These are phyloP conservation scores for Protaetia brevitarsis DNA, from an alignment of 1,140 invertebrate genomes.

Conservation along the genomic window DNA sequence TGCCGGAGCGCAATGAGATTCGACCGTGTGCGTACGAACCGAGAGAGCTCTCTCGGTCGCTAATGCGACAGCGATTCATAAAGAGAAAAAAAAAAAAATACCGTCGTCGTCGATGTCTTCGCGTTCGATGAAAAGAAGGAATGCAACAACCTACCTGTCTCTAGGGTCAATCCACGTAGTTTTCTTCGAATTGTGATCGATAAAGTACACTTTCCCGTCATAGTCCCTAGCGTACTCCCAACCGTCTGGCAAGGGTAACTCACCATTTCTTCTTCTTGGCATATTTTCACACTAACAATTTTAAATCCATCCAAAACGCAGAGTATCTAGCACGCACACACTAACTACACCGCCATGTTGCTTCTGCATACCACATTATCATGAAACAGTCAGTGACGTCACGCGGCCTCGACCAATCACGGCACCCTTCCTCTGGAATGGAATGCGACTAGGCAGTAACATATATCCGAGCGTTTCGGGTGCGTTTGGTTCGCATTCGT, in stretches of 20 bases:
- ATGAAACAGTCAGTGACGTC: conserved; percentile 67
- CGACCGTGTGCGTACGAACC: not conserved
- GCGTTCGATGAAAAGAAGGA: conserved; percentile 13
- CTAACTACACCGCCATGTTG: conserved; percentile 72
- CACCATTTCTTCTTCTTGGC: conserved; percentile 85
- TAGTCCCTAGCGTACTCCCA: conserved; percentile 96
- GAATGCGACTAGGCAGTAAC: conserved; percentile 56
- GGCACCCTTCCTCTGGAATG: conserved; percentile 65
- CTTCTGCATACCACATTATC: conserved; percentile 73
- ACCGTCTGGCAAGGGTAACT: conserved; percentile 92
- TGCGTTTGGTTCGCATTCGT: conserved; percentile 6
- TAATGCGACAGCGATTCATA: not conserved
- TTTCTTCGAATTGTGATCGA: conserved; percentile 94
- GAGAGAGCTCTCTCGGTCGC: too few species aligned
- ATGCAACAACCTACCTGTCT: conserved; percentile 73
- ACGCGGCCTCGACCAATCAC: conserved; percentile 61
- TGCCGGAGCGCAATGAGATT: not conserved
- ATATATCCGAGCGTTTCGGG: conserved; percentile 13
- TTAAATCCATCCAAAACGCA: conserved; percentile 63
- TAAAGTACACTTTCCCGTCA: conserved; percentile 97
- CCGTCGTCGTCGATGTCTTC: not conserved
- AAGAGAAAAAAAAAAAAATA: conserved; percentile 1
- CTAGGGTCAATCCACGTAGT: conserved; percentile 98
- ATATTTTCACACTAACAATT: conserved; percentile 66
- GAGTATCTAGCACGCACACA: conserved; percentile 57